phyloP scores from a whole-genome alignment of 2,888 invertebrate genomes.

The Amitus sp. region DNA sequence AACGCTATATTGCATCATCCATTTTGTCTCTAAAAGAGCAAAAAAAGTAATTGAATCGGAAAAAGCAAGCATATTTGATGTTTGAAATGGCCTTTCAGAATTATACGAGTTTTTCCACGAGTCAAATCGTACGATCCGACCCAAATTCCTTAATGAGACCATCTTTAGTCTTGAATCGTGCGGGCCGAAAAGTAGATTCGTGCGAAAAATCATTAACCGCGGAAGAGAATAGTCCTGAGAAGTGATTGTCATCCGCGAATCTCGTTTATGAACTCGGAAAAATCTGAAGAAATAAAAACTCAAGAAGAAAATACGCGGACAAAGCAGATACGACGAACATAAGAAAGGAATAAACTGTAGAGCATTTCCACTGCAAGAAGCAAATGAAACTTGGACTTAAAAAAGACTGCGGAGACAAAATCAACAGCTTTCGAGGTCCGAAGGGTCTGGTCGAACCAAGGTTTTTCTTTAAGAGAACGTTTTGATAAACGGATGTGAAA shows the following conservation, averaged over 20 bases:
- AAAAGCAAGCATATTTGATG: no score
- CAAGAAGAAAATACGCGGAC: background rate
- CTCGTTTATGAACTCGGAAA: background rate
- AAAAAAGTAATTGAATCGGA: no score
- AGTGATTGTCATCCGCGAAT: background rate
- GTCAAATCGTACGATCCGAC: slow-evolving; percentile 48
- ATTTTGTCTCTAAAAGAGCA: no score
- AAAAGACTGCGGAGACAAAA: background rate
- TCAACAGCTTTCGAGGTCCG: no score
- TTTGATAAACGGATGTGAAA: no score
- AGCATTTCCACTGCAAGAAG: no score
- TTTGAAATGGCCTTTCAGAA: no score
- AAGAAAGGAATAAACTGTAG: no score
- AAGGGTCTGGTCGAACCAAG: no score
- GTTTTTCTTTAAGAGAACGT: no score
- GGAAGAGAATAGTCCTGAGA: slow-evolving; percentile 1
- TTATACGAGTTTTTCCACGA: slow-evolving; percentile 44
- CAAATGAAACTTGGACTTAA: background rate
- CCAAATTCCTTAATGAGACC: slow-evolving; percentile 53
- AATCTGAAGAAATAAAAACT: background rate
- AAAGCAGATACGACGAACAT: no score
- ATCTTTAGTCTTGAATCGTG: slow-evolving; percentile 36
- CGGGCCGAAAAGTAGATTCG: slow-evolving; percentile 33
- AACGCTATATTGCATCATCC: no score
- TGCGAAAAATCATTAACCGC: slow-evolving; percentile 11